A percentile compares a stretch with the other conserved stretches of the same genome.
Evolutionary conservation across 2,113 vertebrate genomes (phyloP).

Genomic region (Parus major): DNA sequence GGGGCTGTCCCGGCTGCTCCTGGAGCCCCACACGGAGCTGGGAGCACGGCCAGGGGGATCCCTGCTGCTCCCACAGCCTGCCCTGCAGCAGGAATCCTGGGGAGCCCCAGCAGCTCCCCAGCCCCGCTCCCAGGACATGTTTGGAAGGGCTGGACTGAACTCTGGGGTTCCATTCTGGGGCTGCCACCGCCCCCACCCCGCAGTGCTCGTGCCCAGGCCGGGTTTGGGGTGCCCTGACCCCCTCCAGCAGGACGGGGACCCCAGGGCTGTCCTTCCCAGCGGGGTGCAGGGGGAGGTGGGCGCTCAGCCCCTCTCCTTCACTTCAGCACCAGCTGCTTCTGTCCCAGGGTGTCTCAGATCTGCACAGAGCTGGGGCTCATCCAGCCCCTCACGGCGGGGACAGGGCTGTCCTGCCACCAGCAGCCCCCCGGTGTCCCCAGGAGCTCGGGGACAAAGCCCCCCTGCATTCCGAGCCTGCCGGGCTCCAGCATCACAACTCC

Average conservation of each 20-base stretch:
- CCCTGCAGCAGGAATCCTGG: background rate
- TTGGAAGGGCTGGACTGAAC: rapidly evolving
- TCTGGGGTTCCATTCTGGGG: rapidly evolving
- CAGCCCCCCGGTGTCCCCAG: background rate
- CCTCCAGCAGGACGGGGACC: rapidly evolving
- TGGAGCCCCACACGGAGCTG: background rate
- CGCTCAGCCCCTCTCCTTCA: background rate
- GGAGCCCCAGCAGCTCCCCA: background rate
- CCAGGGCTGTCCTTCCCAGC: rapidly evolving
- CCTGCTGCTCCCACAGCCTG: background rate
- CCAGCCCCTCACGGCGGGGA: rapidly evolving
- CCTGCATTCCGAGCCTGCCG: rapidly evolving
- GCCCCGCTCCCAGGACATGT: rapidly evolving
- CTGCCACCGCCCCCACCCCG: background rate
- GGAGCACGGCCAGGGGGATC: background rate
- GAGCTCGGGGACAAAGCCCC: background rate
- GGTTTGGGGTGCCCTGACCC: rapidly evolving
- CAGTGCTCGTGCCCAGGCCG: rapidly evolving
- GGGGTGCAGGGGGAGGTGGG: background rate
- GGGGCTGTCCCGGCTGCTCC: background rate
- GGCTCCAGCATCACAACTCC: background rate
- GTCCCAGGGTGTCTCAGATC: background rate
- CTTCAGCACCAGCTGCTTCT: rapidly evolving
- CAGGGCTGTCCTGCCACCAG: background rate
- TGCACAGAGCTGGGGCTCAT: rapidly evolving